phyloP scores from a whole-genome alignment of 2,888 invertebrate species.

The Andrena camellia region DNA sequence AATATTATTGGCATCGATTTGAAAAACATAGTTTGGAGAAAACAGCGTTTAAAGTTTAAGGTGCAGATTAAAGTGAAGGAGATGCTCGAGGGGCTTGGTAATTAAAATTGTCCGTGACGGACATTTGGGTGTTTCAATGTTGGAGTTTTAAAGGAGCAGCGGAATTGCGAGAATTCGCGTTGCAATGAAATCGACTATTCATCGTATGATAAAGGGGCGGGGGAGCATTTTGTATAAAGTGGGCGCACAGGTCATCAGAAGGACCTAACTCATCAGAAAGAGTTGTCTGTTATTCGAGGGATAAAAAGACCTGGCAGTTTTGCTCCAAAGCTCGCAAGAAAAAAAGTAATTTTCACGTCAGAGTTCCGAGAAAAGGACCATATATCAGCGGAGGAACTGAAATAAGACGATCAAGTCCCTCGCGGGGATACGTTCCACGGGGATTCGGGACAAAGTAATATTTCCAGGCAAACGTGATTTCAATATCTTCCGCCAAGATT shows the following conservation, averaged over 20 bases:
- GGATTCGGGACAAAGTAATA: conserved; percentile 5
- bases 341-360: conserved; percentile 24
- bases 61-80: too few species aligned
- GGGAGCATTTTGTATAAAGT: not conserved
- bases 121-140: not conserved
- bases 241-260: conserved; percentile 4
- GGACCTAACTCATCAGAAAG: conserved; percentile 16
- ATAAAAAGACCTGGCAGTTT: conserved; percentile 5
- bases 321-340: conserved; percentile 10
- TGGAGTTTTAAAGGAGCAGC: not conserved
- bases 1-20: too few species aligned
- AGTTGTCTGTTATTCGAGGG: conserved; percentile 8
- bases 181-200: not conserved
- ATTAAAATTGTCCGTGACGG: not conserved
- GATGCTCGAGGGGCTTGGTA: not conserved
- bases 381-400: conserved; percentile 32
- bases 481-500: conserved; percentile 5
- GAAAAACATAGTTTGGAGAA: too few species aligned
- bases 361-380: conserved; percentile 40
- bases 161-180: not conserved
- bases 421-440: conserved; percentile 6
- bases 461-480: conserved; percentile 18
- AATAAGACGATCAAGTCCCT: conserved; percentile 16
- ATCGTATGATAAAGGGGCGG: not conserved
- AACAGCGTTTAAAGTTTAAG: too few species aligned